Evolutionary conservation across 2,113 vertebrate species (phyloP), one percentile per base, ranked within the genome.

Genomic region (Oryzias javanicus): DNA sequence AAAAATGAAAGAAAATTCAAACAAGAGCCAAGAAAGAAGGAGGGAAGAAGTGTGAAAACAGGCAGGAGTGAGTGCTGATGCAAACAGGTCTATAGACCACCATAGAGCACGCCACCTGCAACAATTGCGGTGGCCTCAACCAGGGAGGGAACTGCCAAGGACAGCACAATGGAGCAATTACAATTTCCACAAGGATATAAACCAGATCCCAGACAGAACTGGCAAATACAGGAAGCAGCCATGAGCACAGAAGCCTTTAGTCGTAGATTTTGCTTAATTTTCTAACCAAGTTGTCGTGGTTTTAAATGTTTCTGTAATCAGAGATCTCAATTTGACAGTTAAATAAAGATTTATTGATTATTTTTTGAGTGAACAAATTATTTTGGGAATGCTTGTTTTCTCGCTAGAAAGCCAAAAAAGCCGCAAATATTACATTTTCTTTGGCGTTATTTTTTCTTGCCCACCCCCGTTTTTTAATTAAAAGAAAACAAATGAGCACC

Each of bases 401-500:
- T 35, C 8, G 12, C 35, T 35, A 35, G 35, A 3, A 53, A 19
- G 55, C 61, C 29, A 41, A 54, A 70, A 20, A 57, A 48, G 25
- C 20, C 54, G 40, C 56, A 50, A 49, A 24, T 5, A 4, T 47
- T 55, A 52, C 76, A 68, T 83, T 86, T 79, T 81, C 64, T 62
- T 45, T 78, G 29, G 61, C 76, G 50, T 66, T 35, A 12, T 13
- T 35, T 35, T 12, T 12, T 35, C 10, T 35, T 35, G 8, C 8
- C 35, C 8, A 35, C 35, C 61, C 64, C 58, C 46, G 41, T 74
- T 79, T 60, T 85, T 80, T 80, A 75, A 86, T 89, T 78, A 84
- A 89, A 88, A 86, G 74, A 85, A 86, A 87, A 85, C 54, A 49
- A 82, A 72, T 42, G 67, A 76, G 66, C 50, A 5, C 49, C 4